Evolutionary conservation across 2,888 invertebrate genomes (phyloP).

Genomic region (Allolobophora icterica): DNA sequence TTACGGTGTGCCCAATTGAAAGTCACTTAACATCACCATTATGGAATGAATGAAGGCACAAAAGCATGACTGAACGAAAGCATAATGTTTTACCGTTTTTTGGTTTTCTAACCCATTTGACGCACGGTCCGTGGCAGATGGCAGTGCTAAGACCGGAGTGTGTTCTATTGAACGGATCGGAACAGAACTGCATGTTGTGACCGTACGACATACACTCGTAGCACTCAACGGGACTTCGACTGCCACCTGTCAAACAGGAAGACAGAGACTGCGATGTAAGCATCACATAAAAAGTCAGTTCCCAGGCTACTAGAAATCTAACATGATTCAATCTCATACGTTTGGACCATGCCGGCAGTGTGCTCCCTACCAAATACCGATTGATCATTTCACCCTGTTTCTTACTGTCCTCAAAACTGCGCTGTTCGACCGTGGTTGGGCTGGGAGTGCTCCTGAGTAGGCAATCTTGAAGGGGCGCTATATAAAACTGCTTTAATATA

Average conservation of each 20-base stretch:
- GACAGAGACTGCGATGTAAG: not conserved
- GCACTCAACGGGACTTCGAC: not conserved
- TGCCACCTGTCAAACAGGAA: not conserved
- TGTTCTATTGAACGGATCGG: slow-evolving; percentile 55
- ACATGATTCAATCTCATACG: no score
- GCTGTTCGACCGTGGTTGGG: no score
- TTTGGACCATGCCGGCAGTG: not conserved
- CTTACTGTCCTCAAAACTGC: no score
- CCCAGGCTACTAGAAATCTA: not conserved
- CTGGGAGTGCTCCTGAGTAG: no score
- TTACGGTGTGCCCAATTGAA: no score
- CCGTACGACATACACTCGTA: not conserved
- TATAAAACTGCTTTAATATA: not conserved
- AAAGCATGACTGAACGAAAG: no score
- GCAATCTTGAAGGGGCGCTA: no score
- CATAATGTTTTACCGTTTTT: slow-evolving; percentile 50
- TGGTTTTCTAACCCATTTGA: slow-evolving; percentile 55
- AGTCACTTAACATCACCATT: no score
- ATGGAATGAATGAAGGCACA: not conserved
- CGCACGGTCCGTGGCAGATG: slow-evolving; percentile 53
- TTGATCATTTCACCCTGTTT: no score
- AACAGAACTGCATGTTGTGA: slow-evolving; percentile 45
- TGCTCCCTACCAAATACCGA: no score
- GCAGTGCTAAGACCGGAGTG: slow-evolving; percentile 49
- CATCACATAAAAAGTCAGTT: not conserved